Base-by-base conservation (phyloP, 2,888 invertebrate genomes). In the Sesia bembeciformis region DNA sequence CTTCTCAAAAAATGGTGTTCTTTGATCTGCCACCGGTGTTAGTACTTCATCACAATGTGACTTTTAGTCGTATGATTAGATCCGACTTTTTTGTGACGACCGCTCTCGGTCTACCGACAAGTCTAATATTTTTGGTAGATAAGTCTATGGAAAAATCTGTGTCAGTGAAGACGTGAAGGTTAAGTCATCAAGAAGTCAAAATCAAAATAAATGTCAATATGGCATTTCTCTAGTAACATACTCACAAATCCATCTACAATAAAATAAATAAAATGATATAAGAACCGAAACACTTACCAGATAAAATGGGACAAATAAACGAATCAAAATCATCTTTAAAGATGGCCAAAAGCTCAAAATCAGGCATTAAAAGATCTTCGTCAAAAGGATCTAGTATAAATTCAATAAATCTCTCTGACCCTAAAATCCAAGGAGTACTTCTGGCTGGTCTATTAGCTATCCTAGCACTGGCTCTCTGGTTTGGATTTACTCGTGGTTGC, bases 401-500 rank as follows among this genome's bases (percentile, higher is more conserved):
- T 4, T 50, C 50, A 50, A 38, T 50, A 8, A 46, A 49, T 41
- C 53, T 70, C 38, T 55, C 58, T 6, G 67, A 84, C 53, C 74
- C 79, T 4, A 78, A 76, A 63, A 58, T 77, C 5, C 78, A 79
- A 63, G 68, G 65, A 43, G 58, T 65, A 3, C 23, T 81, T 6
- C 62, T 76, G 7, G 68, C 74, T 5, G 72, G 67, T 0, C 55
- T 78, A 1, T 58, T 84, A 39, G 68, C 68, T 4, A 60, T 83
- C 3, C 56, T 81, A 4, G 64, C 66, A 3, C 39, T 79, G 42
- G 74, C 71, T 1, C 61, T 79, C 3, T 81, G 76, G 72, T 78
- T 71, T 55, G 72, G 78, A 8, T 78, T 71, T 58, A 70, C 64
- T 0, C 65, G 65, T 39, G 74, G 76, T 5, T 80, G 81, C 56